Conservation (phyloP, 2,797 vertebrate genomes). For the Pygocentrus nattereri region DNA sequence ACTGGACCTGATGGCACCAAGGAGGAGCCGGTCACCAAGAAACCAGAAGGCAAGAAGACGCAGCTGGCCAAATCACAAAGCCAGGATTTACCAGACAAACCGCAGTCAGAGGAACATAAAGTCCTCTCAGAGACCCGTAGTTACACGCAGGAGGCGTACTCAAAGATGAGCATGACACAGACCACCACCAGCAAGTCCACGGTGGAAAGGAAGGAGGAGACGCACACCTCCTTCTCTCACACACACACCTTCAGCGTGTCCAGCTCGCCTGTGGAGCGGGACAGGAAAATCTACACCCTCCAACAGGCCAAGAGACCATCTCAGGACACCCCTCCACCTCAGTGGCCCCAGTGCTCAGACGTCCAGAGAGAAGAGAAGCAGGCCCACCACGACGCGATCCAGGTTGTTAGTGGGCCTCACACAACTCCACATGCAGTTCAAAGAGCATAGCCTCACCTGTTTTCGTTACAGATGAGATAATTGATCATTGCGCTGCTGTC, state of each 20-base stretch:
- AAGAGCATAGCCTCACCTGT: conserved; percentile 42
- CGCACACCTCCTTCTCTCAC: conserved; percentile 58
- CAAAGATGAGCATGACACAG: conserved; percentile 55
- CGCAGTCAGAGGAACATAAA: conserved; percentile 25
- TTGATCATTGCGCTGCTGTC: too few relatives aligned
- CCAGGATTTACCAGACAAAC: conserved; percentile 53
- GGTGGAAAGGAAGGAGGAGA: conserved; percentile 57
- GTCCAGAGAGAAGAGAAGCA: conserved; percentile 62
- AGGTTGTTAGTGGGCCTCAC: conserved; percentile 35
- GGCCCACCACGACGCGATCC: conserved; percentile 40
- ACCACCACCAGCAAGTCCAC: conserved; percentile 55
- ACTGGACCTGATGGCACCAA: conserved; percentile 66
- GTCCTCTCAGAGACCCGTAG: conserved; percentile 46
- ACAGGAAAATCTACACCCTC: conserved; percentile 54
- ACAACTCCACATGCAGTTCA: conserved; percentile 1
- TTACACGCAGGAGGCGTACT: conserved; percentile 55
- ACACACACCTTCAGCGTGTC: conserved; percentile 64
- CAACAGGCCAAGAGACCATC: conserved; percentile 52
- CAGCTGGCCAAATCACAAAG: conserved; percentile 55
- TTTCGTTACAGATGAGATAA: too few relatives aligned
- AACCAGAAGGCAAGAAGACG: conserved; percentile 60
- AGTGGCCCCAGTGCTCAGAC: conserved; percentile 55
- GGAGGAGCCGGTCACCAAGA: conserved; percentile 58
- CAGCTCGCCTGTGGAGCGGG: conserved; percentile 58
- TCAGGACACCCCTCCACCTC: conserved; percentile 53